phyloP scores from a whole-genome alignment of 2,888 invertebrate species.

The Automeris io region DNA sequence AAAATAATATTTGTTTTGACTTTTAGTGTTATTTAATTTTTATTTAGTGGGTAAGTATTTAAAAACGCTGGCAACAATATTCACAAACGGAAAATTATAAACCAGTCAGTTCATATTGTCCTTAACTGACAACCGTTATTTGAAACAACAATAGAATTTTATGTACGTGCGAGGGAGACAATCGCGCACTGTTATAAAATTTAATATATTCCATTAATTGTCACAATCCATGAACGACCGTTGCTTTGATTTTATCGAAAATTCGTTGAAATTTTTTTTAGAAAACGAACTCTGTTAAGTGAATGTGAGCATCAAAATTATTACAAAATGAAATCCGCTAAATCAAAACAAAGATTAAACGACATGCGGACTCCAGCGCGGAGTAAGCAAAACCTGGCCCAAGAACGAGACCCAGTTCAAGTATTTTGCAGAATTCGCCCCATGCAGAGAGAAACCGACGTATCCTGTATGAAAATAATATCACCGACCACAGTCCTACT shows the following conservation, averaged over 20 bases:
- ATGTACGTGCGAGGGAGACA: conserved; percentile 21
- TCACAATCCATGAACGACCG: conserved; percentile 50
- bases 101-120: conserved; percentile 23
- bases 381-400: conserved; percentile 55
- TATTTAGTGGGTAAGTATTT: no score
- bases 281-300: conserved; percentile 2
- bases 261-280: conserved; percentile 34
- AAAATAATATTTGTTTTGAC: no score
- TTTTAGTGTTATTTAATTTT: no score
- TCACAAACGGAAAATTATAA: conserved; percentile 22
- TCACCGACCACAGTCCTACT: conserved; percentile 82
- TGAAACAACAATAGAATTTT: conserved; percentile 18
- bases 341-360: conserved; percentile 63
- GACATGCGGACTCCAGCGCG: conserved; percentile 65
- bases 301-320: conserved; percentile 6
- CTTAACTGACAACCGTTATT: conserved; percentile 18
- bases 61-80: conserved; percentile 9
- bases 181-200: conserved; percentile 12
- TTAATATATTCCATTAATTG: conserved; percentile 25
- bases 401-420: conserved; percentile 85
- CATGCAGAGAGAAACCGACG: conserved; percentile 80
- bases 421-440: conserved; percentile 93
- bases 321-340: conserved; percentile 62
- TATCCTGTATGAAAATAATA: conserved; percentile 82
- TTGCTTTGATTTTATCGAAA: conserved; percentile 53